These are phyloP conservation scores for Minunthozetes semirufus DNA, from an alignment of 2,888 invertebrate species.

Conservation along the genomic window DNA sequence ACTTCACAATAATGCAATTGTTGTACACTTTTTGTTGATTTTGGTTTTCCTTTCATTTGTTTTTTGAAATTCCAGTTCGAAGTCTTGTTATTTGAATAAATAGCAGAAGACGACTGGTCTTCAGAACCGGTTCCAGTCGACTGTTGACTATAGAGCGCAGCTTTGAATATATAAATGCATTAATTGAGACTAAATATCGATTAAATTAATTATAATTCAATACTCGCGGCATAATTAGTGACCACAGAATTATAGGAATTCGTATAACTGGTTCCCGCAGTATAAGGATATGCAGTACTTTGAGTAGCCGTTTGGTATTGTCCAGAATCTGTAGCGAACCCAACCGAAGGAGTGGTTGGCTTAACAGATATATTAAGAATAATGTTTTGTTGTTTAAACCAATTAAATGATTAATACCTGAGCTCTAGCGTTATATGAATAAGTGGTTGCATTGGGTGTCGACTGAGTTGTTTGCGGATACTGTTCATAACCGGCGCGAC, in stretches of 20 bases:
- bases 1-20: constrained; percentile 91
- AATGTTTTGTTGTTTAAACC: too few species aligned
- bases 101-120: constrained; percentile 39
- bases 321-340: background rate
- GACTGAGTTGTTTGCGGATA: constrained; percentile 6
- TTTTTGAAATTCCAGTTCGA: constrained; percentile 41
- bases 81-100: constrained; percentile 40
- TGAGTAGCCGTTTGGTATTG: background rate
- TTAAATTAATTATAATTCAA: background rate
- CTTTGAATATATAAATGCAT: background rate
- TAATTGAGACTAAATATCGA: too few species aligned
- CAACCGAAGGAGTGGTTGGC: too few species aligned
- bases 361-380: too few species aligned
- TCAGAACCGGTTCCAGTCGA: constrained; percentile 38
- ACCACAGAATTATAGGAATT: constrained; percentile 33
- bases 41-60: constrained; percentile 57
- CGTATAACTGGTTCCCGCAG: constrained; percentile 11
- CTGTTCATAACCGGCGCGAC: constrained; percentile 2
- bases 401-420: background rate
- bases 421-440: background rate
- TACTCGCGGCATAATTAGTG: constrained; percentile 36
- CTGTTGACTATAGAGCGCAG: constrained; percentile 38
- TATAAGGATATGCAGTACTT: background rate
- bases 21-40: constrained; percentile 80
- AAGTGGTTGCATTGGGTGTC: background rate